These are phyloP conservation scores for Philereme vetulata DNA, from an alignment of 2,888 invertebrate genomes.

Conservation along the genomic window DNA sequence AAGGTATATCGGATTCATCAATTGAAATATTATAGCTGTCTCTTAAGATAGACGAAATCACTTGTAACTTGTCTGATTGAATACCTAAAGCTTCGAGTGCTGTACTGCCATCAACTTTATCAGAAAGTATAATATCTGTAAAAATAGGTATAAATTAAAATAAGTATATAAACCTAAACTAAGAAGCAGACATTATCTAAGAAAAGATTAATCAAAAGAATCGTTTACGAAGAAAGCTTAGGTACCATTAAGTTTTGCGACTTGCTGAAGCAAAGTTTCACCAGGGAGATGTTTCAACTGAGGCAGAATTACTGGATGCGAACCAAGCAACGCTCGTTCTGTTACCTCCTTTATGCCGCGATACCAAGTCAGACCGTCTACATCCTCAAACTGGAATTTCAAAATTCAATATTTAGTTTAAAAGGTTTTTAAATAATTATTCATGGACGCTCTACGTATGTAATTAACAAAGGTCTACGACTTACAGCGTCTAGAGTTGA, in stretches of 20 bases:
- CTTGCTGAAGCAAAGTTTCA: slow-evolving; percentile 19
- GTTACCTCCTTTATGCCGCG: slow-evolving; percentile 15
- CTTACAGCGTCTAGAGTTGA: slow-evolving; percentile 22
- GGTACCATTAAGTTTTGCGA: slow-evolving; percentile 20
- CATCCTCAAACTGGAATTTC: slow-evolving; percentile 10
- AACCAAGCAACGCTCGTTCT: slow-evolving; percentile 11
- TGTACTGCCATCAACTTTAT: slow-evolving; percentile 5
- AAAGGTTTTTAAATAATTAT: too few species aligned
- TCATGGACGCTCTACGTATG: too few species aligned
- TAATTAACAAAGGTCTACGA: too few species aligned
- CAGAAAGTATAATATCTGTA: slow-evolving; percentile 20
- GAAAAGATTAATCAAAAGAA: too few species aligned
- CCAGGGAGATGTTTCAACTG: slow-evolving; percentile 13
- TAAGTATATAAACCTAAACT: too few species aligned
- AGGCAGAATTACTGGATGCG: slow-evolving; percentile 16
- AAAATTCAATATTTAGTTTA: too few species aligned
- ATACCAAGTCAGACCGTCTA: slow-evolving; percentile 21
- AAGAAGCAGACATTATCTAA: too few species aligned
- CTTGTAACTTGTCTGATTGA: slow-evolving; percentile 8
- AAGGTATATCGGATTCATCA: slow-evolving; percentile 15
- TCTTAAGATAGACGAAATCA: slow-evolving; percentile 18
- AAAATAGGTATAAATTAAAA: background rate
- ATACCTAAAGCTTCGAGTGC: slow-evolving; percentile 23
- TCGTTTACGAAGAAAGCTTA: too few species aligned
- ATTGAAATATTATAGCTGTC: slow-evolving; percentile 17